These are phyloP conservation scores for Platalea minor DNA, from an alignment of 2,797 vertebrate genomes.

Conservation along the genomic window DNA sequence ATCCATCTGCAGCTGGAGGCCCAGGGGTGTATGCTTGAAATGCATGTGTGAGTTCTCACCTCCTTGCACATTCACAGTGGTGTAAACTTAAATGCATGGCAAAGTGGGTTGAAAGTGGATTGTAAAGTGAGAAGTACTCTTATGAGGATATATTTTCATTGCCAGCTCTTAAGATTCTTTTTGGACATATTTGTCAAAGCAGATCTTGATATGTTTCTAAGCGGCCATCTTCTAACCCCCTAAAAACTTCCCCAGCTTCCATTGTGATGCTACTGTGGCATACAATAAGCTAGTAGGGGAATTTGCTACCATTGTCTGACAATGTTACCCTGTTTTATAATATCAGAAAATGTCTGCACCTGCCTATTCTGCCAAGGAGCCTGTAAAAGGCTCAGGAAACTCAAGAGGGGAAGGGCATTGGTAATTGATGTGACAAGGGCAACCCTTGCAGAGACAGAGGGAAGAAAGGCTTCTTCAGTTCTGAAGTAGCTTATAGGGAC, in stretches of 20 bases:
- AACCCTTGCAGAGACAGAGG: not conserved
- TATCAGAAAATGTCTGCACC: not conserved
- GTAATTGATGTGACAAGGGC: not conserved
- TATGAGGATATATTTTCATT: not conserved
- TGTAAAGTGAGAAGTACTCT: not conserved
- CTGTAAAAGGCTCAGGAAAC: not conserved
- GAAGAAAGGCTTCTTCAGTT: not conserved
- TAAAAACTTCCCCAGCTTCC: not conserved
- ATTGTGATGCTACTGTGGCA: not conserved
- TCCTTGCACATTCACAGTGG: not conserved
- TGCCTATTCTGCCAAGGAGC: not conserved
- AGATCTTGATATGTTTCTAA: not conserved
- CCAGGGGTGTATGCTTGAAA: not conserved
- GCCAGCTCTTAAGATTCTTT: not conserved
- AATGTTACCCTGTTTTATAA: not conserved
- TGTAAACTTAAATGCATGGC: not conserved
- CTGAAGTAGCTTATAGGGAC: not conserved
- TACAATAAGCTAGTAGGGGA: not conserved
- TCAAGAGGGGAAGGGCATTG: not conserved
- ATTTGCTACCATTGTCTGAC: not conserved
- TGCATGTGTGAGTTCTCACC: not conserved
- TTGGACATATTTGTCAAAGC: not conserved
- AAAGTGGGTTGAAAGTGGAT: not conserved
- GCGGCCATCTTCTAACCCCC: not conserved
- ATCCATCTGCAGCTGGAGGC: not conserved